Evolutionary conservation across 2,113 vertebrate genomes (phyloP).

Genomic region (Orthonyx spaldingii): DNA sequence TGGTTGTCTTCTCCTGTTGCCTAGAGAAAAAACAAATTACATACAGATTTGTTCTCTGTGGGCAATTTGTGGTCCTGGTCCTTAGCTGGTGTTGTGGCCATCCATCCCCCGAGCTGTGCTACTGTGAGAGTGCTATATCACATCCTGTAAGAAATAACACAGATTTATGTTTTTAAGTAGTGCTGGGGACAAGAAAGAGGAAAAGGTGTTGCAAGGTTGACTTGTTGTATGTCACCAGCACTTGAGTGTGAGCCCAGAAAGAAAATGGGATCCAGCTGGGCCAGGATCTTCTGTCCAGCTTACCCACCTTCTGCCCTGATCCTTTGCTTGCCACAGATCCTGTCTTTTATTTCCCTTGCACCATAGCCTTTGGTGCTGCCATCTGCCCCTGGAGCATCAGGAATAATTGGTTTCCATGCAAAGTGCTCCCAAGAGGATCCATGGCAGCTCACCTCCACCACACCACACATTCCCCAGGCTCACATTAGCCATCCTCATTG

Average conservation of each 20-base stretch:
- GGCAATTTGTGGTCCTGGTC: background rate
- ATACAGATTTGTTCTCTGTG: background rate
- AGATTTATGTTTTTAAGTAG: background rate
- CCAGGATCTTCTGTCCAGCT: background rate
- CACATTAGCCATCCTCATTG: fast-evolving
- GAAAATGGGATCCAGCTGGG: background rate
- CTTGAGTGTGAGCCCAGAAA: background rate
- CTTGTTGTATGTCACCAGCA: background rate
- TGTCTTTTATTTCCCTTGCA: background rate
- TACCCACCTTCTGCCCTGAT: background rate
- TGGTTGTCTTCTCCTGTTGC: background rate
- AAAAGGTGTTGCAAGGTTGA: background rate
- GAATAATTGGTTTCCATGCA: background rate
- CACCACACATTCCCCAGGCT: background rate
- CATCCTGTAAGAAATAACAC: background rate
- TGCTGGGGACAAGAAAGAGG: background rate
- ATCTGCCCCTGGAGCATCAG: background rate
- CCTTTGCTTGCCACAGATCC: background rate
- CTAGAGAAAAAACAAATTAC: constrained; percentile 19
- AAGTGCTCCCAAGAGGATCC: background rate
- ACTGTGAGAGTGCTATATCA: background rate
- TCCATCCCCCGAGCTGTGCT: fast-evolving
- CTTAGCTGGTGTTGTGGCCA: background rate
- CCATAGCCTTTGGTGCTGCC: background rate
- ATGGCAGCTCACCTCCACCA: background rate